Conservation (phyloP, 1,140 invertebrate species). For the Acromyrmex echinatior region DNA sequence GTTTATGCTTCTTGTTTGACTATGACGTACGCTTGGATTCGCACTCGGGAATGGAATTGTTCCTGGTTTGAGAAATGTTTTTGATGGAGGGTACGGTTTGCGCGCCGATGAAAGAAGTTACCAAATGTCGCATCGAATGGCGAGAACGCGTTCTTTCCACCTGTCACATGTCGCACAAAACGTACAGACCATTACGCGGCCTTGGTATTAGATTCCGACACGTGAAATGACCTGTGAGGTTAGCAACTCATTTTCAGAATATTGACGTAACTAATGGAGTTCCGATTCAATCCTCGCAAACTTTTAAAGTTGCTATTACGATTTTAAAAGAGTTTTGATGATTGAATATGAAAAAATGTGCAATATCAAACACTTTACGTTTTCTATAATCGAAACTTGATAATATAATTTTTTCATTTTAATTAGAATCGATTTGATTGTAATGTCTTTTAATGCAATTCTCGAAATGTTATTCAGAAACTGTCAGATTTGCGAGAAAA, state of each 20-base stretch:
- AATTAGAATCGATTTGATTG: background rate
- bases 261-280: background rate
- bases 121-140: constrained; percentile 52
- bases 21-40: constrained; percentile 57
- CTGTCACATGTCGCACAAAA: constrained; percentile 48
- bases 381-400: background rate
- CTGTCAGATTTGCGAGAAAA: background rate
- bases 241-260: constrained; percentile 5
- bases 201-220: constrained; percentile 27
- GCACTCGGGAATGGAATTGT: constrained; percentile 54
- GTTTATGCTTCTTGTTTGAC: constrained; percentile 64
- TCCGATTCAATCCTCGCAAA: background rate
- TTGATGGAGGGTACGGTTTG: constrained; percentile 41
- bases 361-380: background rate
- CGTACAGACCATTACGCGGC: constrained; percentile 16
- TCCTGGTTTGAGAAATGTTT: constrained; percentile 58
- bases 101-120: constrained; percentile 59
- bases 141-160: constrained; percentile 38
- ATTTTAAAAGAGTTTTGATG: background rate
- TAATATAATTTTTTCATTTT: background rate
- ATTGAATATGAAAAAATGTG: constrained; percentile 17
- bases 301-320: background rate
- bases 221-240: constrained; percentile 2
- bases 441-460: background rate
- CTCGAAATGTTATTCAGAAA: background rate